Conservation (phyloP, 2,113 vertebrate genomes). For the Odocoileus hemionus region DNA sequence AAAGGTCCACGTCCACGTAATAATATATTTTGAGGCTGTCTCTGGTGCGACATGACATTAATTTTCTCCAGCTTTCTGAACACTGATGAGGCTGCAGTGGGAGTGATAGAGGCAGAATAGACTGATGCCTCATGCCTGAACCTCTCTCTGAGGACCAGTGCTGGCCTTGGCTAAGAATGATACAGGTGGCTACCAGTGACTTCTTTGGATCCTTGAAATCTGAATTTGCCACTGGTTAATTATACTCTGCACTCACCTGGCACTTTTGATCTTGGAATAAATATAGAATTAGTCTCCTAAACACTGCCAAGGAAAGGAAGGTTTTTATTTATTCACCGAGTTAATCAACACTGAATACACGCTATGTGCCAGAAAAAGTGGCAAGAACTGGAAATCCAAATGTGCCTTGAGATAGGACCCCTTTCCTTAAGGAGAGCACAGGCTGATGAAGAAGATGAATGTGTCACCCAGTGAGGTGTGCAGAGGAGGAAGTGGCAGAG, state of each 20-base stretch:
- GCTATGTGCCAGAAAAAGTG: not conserved
- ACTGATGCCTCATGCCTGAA: not conserved
- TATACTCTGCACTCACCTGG: not conserved
- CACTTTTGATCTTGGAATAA: not conserved
- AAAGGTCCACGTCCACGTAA: not conserved
- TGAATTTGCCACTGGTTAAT: not conserved
- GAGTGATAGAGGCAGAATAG: not conserved
- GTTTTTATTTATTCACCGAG: not conserved
- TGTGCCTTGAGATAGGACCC: not conserved
- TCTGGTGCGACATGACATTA: constrained; percentile 1
- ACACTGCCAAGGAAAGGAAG: not conserved
- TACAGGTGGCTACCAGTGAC: not conserved
- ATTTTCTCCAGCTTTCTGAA: constrained; percentile 57
- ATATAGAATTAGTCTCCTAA: not conserved
- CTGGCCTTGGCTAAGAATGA: not conserved
- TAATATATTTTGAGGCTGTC: constrained; percentile 48
- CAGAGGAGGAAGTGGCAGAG: not conserved
- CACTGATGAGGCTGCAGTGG: not conserved
- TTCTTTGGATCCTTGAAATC: not conserved
- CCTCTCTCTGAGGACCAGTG: not conserved
- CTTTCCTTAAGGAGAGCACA: not conserved
- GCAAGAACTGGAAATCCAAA: not conserved
- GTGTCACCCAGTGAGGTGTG: too few species aligned
- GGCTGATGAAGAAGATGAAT: not conserved
- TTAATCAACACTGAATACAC: not conserved